Evolutionary conservation across 2,888 invertebrate species (phyloP), one percentile per base, ranked within the genome.

Genomic region (Thymelicus acteon): DNA sequence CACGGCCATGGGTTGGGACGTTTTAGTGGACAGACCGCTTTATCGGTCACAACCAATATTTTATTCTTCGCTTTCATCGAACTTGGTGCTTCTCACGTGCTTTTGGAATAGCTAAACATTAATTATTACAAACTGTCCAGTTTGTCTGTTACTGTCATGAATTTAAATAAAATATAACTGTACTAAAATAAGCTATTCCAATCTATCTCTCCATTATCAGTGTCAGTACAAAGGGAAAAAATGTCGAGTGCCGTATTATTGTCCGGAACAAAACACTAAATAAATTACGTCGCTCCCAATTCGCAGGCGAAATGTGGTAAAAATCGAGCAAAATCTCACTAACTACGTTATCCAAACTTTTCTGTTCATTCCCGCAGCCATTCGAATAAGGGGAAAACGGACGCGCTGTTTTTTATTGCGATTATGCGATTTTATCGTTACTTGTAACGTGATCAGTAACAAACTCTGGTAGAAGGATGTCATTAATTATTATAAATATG

Each of bases 261-360:
- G 65, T 66, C 40, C 60, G 67, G 69, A 64, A 64, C 69, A 74
- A 73, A 74, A 77, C 73, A 72, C 66, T 73, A 74, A 75, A 75
- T 75, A 77, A 77, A 77, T 76, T 74, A 73, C 75, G 72, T 72
- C 65, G 65, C 67, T 76, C 72, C 65, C 74, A 74, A 72, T 73
- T 73, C 70, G 68, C 63, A 67, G 63, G 77, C 73, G 68, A 70
- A 72, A 72, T 74, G 75, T 73, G 75, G 72, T 74, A 73, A 73
- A 73, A 76, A 74, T 74, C 72, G 75, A 71, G 74, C 72, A 72
- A 75, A 77, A 73, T 73, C 72, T 60, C 60, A 48, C 69, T 73
- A 75, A 77, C 75, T 73, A 73, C 73, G 75, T 76, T 76, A 73
- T 68, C 72, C 65, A 75, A 57, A 75, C 73, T 72, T 72, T 60